Conservation (phyloP, 2,888 invertebrate genomes). For the Morpho achilles region DNA sequence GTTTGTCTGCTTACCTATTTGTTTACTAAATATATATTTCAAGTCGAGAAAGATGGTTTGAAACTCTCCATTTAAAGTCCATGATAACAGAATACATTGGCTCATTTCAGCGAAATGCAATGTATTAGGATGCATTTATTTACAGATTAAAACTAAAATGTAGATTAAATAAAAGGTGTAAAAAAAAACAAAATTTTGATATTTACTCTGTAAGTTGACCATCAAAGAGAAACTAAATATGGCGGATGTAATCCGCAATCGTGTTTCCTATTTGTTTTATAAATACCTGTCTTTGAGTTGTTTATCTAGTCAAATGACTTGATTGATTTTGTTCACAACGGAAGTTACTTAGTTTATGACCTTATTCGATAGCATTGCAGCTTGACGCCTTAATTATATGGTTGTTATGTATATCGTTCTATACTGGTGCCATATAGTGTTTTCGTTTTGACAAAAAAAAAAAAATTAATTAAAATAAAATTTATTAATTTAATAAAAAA, state of each 20-base stretch:
- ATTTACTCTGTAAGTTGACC: background rate
- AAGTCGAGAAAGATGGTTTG: too few species aligned
- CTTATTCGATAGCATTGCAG: background rate
- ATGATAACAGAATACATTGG: too few species aligned
- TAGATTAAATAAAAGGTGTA: too few species aligned
- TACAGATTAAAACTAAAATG: too few species aligned
- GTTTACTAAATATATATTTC: too few species aligned
- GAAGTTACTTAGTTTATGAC: constrained; percentile 6
- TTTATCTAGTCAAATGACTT: background rate
- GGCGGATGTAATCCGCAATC: background rate
- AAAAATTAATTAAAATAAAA: too few species aligned
- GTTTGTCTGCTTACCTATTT: too few species aligned
- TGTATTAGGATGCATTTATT: too few species aligned
- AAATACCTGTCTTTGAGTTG: background rate
- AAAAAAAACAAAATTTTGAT: background rate
- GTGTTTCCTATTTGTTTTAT: constrained; percentile 3
- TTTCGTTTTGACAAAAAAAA: too few species aligned
- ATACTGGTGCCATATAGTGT: background rate
- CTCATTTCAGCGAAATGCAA: too few species aligned
- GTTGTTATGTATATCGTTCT: background rate
- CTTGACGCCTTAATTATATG: constrained; percentile 2
- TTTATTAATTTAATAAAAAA: too few species aligned
- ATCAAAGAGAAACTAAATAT: background rate
- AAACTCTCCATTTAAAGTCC: too few species aligned
- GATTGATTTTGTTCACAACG: constrained; percentile 5